phyloP scores from a whole-genome alignment of 2,797 vertebrate genomes.

The Tapera naevia region DNA sequence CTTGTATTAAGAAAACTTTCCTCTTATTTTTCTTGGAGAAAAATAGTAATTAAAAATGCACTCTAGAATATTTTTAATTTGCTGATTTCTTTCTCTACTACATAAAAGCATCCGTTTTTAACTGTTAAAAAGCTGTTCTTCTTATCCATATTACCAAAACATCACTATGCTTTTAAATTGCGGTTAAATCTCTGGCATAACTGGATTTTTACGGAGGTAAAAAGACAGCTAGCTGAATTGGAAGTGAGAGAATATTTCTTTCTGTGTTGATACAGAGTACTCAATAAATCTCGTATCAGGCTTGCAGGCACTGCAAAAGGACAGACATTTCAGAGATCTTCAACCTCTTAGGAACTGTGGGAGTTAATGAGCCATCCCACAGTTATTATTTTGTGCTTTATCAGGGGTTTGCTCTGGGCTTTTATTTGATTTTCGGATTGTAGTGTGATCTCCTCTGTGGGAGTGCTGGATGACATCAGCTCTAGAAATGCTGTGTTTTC shows the following conservation, averaged over 20 bases:
- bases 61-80: slow-evolving; percentile 1
- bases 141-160: not conserved
- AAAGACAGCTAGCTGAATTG: not conserved
- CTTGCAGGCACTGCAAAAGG: slow-evolving; percentile 28
- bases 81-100: not conserved
- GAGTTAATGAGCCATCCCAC: slow-evolving; percentile 37
- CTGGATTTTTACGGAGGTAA: not conserved
- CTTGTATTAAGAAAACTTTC: not conserved
- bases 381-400: slow-evolving; percentile 42
- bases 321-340: slow-evolving; percentile 23
- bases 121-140: not conserved
- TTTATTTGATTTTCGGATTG: slow-evolving; percentile 53
- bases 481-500: not conserved
- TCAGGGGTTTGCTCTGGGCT: not conserved
- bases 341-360: slow-evolving; percentile 1
- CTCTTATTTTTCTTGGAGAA: slow-evolving; percentile 10
- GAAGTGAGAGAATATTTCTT: not conserved
- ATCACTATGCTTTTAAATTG: not conserved
- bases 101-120: not conserved
- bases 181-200: not conserved
- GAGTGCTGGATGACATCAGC: not conserved
- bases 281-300: slow-evolving; percentile 33
- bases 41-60: not conserved
- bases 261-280: not conserved
- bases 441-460: not conserved